A percentile compares a stretch with the other conserved stretches of the same genome.
phyloP scores from a whole-genome alignment of 2,113 vertebrate genomes.

The Xiphophorus maculatus region DNA sequence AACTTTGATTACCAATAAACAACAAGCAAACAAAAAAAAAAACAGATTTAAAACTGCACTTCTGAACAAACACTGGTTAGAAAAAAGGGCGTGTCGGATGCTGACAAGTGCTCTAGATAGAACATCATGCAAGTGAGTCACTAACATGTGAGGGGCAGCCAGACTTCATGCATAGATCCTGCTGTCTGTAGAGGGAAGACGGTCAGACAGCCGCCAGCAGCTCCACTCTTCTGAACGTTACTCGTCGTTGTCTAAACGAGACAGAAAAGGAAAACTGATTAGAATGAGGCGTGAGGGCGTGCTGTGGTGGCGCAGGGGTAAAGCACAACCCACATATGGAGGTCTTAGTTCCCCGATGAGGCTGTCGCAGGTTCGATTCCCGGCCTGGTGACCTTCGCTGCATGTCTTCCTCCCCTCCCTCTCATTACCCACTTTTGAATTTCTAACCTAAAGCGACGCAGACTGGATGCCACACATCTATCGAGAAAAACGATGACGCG shows the following conservation, averaged over 20 bases:
- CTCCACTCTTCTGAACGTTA: conserved; percentile 43
- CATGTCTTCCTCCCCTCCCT: too few species aligned
- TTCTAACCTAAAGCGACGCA: too few species aligned
- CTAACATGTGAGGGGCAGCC: conserved; percentile 34
- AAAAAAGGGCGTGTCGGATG: conserved; percentile 25
- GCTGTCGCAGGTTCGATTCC: too few species aligned
- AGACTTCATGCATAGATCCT: conserved; percentile 59
- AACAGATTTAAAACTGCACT: conserved; percentile 53
- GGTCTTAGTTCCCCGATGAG: too few species aligned
- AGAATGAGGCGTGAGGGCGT: background rate
- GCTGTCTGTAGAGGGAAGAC: conserved; percentile 70
- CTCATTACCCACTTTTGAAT: too few species aligned
- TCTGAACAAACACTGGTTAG: conserved; percentile 53
- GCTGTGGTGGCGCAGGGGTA: too few species aligned
- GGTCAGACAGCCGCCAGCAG: conserved; percentile 56
- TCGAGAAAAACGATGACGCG: too few species aligned
- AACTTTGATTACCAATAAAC: conserved; percentile 68
- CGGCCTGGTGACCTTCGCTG: too few species aligned
- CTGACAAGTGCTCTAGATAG: conserved; percentile 15
- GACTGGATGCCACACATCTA: too few species aligned
- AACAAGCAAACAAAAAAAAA: conserved; percentile 15
- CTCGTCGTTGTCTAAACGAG: conserved; percentile 76
- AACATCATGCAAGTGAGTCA: conserved; percentile 67
- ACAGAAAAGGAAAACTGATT: conserved; percentile 20
- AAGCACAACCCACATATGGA: too few species aligned